Evolutionary conservation across 1,140 invertebrate genomes (phyloP), one percentile per base, ranked within the genome.

Genomic region (Dinoponera quadriceps): DNA sequence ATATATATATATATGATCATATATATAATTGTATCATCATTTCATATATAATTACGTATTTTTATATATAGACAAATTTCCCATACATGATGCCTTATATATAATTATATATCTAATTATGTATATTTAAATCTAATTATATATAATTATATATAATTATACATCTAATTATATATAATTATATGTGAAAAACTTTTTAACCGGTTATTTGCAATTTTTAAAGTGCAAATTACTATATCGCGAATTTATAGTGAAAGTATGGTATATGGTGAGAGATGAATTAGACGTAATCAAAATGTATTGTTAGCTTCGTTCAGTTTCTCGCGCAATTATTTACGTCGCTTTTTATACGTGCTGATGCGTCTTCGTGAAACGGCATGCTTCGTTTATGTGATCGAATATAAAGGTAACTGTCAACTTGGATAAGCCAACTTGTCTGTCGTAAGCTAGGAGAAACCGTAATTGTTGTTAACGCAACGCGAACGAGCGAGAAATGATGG

Each of bases 271-370:
- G 38, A 33, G 29, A 66, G 20, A 14, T 38, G 27, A 65, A 20
- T 3, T 13, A 27, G 14, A n/a, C 25, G 1, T 66, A 66, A 11
- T 55, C 55, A 27, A 66, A 77, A 66, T 33, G n/a, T n/a, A 38
- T 22, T 25, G 27, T 33, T 66, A 54, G 49, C 60, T 77, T 66
- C 54, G 66, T 29, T 33, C 66, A 55, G 5, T 73, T 51, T n/a
- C 83, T 68, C 66, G 16, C 77, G 75, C 7, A 77, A 65, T 83
- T 78, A 75, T 83, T 87, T 86, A 54, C 29, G 86, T 16, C 1
- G 84, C 62, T 87, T 84, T 83, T 87, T 87, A 80, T 81, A 83
- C 25, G 5, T 63, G 0, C n/a, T 11, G 14, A 25, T 9, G 29
- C 20, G 14, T 62, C 22, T 69, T 33, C 38, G 71, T 48, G 20